These are phyloP conservation scores for Torymus texanus DNA, from an alignment of 2,888 invertebrate species.

Conservation along the genomic window DNA sequence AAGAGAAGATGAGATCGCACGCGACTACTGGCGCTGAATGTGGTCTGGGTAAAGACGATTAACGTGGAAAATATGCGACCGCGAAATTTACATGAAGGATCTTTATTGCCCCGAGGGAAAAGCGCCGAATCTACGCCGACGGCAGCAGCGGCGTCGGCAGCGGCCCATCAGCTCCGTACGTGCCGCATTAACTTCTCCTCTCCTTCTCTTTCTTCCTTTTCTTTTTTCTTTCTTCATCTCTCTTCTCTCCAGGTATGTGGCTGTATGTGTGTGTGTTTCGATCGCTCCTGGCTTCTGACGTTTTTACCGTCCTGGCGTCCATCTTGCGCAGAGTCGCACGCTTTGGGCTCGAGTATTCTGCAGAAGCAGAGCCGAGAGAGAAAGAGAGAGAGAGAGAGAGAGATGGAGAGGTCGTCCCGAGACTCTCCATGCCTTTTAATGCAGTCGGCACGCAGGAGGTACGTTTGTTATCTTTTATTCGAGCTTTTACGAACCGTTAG, in stretches of 20 bases:
- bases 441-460: no score
- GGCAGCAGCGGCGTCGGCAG: neutral
- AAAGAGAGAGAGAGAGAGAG: no score
- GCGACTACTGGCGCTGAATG: conserved; percentile 42
- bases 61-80: conserved; percentile 49
- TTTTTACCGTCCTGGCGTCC: conserved; percentile 24
- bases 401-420: no score
- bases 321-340: neutral
- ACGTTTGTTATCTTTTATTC: no score
- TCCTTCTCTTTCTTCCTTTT: neutral
- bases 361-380: no score
- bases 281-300: conserved; percentile 23
- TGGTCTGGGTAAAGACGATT: conserved; percentile 25
- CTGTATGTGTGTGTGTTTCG: neutral
- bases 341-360: no score
- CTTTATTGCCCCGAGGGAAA: conserved; percentile 45
- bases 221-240: neutral
- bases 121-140: neutral
- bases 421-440: no score
- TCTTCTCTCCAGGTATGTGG: neutral
- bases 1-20: conserved; percentile 27
- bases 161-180: conserved; percentile 35
- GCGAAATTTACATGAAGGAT: conserved; percentile 50
- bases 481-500: no score
- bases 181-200: conserved; percentile 36